Base-by-base conservation (phyloP, 1,140 invertebrate genomes). In the Protaetia brevitarsis region DNA sequence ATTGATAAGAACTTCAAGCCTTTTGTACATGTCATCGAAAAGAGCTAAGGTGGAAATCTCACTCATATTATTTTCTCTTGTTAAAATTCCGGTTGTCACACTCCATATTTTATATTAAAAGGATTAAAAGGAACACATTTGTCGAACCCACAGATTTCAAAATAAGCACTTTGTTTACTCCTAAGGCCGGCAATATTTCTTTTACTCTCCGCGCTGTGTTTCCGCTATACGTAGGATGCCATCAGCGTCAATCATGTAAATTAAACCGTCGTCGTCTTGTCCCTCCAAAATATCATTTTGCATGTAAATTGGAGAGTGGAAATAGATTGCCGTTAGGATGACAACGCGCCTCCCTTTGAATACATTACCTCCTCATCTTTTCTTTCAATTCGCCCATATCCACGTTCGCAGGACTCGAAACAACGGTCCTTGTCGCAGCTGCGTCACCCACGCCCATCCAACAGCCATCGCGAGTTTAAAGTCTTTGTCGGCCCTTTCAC, bases 251-350 rank as follows among this genome's bases (percentile, higher is more conserved):
- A 51, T 51, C 41, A 51, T 51, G 41, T 51, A 51, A 51, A 51
- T 51, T 51, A 51, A 51, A 51, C 41, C 19, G 41, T 51, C 34
- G 34, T 37, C 41, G 41, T 51, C 26, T 16, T 51, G 41, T 51
- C 41, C 41, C 41, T 51, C 26, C 41, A 16, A 51, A 51, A 51
- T 51, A 51, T 51, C 26, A 51, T 51, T 51, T 51, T 51, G 41
- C 41, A 51, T 51, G 41, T 51, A 51, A 51, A 51, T 51, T 51
- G 19, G 41, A 6, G 41, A 51, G 26, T 51, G 41, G 41, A 51
- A 51, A 51, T 51, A 51, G 26, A 51, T 51, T 51, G 41, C 41
- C 41, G 41, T 51, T 51, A 23, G 41, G 26, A 23, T 51, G 41
- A 51, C 41, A 51, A 51, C 41, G 41, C 26, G 21, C 41, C 19